phyloP scores from a whole-genome alignment of 1,140 invertebrate species.

The Lutraria rhynchaena region DNA sequence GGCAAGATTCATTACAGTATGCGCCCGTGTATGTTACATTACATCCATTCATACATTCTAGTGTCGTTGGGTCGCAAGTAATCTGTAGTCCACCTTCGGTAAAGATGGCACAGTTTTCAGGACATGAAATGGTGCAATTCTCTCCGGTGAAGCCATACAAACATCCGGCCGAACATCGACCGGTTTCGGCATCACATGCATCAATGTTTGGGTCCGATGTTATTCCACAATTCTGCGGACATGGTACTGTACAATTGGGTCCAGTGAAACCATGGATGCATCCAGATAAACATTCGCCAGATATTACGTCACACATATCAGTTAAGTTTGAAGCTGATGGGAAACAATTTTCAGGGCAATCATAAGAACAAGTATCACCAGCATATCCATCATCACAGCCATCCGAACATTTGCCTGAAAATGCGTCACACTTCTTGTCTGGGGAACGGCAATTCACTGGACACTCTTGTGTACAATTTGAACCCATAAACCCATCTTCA shows the following conservation, averaged over 20 bases:
- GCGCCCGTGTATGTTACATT: too few species aligned
- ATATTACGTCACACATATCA: background rate
- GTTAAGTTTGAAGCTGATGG: background rate
- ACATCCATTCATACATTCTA: too few species aligned
- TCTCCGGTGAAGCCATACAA: background rate
- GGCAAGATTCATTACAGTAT: too few species aligned
- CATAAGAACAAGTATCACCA: background rate
- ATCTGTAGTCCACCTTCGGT: too few species aligned
- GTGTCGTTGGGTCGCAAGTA: too few species aligned
- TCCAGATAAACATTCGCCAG: background rate
- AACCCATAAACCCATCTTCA: background rate
- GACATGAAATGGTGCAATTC: background rate
- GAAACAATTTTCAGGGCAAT: background rate
- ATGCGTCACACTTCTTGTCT: too few species aligned
- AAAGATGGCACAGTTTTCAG: background rate
- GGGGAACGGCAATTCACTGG: background rate
- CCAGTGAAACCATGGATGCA: conserved; percentile 1
- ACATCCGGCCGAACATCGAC: background rate
- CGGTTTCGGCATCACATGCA: background rate
- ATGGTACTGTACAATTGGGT: conserved; percentile 10
- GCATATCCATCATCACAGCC: background rate
- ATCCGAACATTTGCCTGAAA: too few species aligned
- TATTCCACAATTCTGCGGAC: conserved; percentile 2
- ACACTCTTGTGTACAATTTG: background rate
- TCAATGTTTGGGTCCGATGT: background rate